Evolutionary conservation across 2,797 vertebrate genomes (phyloP).

Genomic region (Cyprinodon diabolis): DNA sequence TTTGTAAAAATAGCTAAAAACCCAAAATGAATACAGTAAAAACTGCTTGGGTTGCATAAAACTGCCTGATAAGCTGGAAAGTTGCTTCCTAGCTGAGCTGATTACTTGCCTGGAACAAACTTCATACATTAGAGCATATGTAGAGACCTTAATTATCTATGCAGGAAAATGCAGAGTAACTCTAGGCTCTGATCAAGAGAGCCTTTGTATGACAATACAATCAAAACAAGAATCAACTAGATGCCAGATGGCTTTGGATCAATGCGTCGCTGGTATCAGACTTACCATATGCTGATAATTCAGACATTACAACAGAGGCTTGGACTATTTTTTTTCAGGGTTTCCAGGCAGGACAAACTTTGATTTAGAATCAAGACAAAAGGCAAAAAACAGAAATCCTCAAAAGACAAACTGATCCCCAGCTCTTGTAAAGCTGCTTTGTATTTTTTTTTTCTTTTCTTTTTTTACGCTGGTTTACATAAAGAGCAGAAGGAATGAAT

Average conservation of each 20-base stretch:
- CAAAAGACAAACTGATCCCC: neutral
- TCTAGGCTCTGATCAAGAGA: constrained; percentile 8
- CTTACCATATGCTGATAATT: constrained; percentile 3
- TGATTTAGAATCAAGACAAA: neutral
- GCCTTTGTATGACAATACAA: constrained; percentile 10
- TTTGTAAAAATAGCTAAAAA: neutral
- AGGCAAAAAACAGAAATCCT: neutral
- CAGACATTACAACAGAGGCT: constrained; percentile 3
- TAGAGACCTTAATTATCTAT: neutral
- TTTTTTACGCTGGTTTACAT: neutral
- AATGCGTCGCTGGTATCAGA: constrained; percentile 2
- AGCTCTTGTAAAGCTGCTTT: neutral
- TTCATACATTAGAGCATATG: neutral
- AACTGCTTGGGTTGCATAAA: neutral
- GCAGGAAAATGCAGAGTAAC: constrained; percentile 6
- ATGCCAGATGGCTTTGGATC: constrained; percentile 11
- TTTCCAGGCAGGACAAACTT: neutral
- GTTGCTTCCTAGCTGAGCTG: neutral
- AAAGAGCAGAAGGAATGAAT: neutral
- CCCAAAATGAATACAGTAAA: neutral
- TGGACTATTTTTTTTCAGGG: neutral
- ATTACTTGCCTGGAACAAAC: neutral
- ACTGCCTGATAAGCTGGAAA: neutral
- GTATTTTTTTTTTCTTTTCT: too few relatives aligned
- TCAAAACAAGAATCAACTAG: constrained; percentile 2